These are phyloP conservation scores for Tamandua tetradactyla DNA, from an alignment of 2,797 vertebrate genomes.

Conservation along the genomic window DNA sequence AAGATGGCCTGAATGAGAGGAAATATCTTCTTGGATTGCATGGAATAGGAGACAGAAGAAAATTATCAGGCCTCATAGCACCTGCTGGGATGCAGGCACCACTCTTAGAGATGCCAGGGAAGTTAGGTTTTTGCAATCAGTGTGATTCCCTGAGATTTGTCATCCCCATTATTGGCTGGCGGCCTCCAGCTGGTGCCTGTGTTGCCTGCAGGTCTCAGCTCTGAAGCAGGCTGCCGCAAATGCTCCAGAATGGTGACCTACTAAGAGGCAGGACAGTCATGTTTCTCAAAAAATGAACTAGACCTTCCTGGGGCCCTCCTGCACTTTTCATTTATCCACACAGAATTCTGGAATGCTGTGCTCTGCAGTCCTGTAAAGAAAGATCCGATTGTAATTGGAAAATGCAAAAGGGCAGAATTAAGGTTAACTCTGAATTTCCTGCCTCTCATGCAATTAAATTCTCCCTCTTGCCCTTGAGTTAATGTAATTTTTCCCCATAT, in stretches of 20 bases:
- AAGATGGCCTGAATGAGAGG: background rate
- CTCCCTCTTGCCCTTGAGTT: slow-evolving; percentile 32
- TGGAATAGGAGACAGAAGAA: background rate
- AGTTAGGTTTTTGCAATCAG: background rate
- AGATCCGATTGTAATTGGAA: slow-evolving; percentile 44
- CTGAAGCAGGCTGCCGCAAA: background rate
- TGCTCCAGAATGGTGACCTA: background rate
- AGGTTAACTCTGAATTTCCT: slow-evolving; percentile 59
- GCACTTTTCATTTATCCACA: background rate
- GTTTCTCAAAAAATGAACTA: background rate
- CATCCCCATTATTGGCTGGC: background rate
- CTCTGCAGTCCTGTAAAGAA: background rate
- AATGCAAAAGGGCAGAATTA: slow-evolving; percentile 51
- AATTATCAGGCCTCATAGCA: background rate
- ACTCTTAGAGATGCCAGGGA: background rate
- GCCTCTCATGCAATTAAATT: slow-evolving; percentile 65
- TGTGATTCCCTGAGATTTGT: background rate
- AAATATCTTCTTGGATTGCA: background rate
- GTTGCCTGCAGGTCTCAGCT: background rate
- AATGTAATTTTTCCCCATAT: background rate
- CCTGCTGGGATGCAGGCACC: background rate
- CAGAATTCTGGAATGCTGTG: slow-evolving; percentile 20
- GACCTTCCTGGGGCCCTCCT: background rate
- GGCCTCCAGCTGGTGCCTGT: background rate
- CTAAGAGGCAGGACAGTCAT: background rate